These are phyloP conservation scores for Drosophila suboccidentalis DNA, from an alignment of 2,888 invertebrate genomes.

Conservation along the genomic window DNA sequence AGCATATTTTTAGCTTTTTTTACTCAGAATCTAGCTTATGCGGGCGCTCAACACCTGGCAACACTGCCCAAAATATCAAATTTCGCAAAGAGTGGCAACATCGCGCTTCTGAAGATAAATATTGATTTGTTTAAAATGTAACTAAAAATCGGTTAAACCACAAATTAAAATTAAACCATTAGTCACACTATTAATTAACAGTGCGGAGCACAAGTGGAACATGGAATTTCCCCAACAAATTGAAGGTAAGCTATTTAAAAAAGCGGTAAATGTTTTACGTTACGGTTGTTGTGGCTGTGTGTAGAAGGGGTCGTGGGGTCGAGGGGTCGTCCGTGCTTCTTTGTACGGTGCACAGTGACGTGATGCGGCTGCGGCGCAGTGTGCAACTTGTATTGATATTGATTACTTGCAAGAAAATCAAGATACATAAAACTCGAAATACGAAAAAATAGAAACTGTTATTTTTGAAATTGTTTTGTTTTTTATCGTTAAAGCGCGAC, in stretches of 20 bases:
- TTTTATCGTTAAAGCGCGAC: conserved; percentile 38
- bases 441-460: not conserved
- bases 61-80: conserved; percentile 20
- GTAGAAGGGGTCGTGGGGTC: conserved; percentile 28
- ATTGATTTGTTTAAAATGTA: conserved; percentile 61
- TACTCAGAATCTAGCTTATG: too few relatives aligned
- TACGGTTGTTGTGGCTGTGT: conserved; percentile 3
- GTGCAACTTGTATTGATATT: conserved; percentile 70
- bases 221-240: conserved; percentile 84
- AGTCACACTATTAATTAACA: conserved; percentile 9
- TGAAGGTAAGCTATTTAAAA: conserved; percentile 73
- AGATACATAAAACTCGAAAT: conserved; percentile 61
- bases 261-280: conserved; percentile 22
- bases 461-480: conserved; percentile 17
- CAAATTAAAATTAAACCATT: conserved; percentile 5
- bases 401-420: conserved; percentile 75
- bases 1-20: too few relatives aligned
- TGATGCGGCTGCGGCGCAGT: conserved; percentile 77
- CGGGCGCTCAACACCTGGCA: too few relatives aligned
- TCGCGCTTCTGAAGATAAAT: conserved; percentile 40
- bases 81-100: conserved; percentile 29
- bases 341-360: conserved; percentile 68
- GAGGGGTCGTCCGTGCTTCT: conserved; percentile 38
- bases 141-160: conserved; percentile 16
- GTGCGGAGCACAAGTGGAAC: conserved; percentile 25